phyloP scores from a whole-genome alignment of 1,140 invertebrate species.

The Drosophila burlai region DNA sequence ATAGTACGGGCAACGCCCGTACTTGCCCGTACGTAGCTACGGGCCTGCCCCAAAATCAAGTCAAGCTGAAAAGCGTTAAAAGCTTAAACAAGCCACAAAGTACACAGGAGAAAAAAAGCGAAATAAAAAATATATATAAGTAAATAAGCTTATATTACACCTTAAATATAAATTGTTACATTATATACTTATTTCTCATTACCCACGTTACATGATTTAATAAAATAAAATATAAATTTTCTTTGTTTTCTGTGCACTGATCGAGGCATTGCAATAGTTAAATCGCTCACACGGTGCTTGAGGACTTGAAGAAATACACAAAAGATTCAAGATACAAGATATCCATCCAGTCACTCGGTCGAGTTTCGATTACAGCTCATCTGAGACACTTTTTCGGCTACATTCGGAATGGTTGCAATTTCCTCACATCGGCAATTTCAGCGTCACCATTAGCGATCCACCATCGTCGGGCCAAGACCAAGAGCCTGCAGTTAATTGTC shows the following conservation, averaged over 20 bases:
- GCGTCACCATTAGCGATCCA: conserved; percentile 64
- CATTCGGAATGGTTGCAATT: conserved; percentile 64
- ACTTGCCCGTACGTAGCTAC: too few relatives aligned
- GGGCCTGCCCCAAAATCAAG: conserved; percentile 40
- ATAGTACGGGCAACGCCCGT: too few relatives aligned
- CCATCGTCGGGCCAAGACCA: conserved; percentile 10
- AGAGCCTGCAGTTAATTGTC: conserved; percentile 68
- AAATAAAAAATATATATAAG: too few relatives aligned
- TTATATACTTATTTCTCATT: too few relatives aligned
- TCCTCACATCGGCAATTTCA: conserved; percentile 67
- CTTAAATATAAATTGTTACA: too few relatives aligned
- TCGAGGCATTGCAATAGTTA: conserved; percentile 32
- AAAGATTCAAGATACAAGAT: conserved; percentile 47
- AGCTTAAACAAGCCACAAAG: conserved; percentile 70
- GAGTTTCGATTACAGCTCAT: conserved; percentile 57
- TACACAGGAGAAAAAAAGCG: conserved; percentile 2
- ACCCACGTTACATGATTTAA: too few relatives aligned
- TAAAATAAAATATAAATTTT: too few relatives aligned
- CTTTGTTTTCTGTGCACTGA: background rate
- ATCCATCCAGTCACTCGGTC: conserved; percentile 6
- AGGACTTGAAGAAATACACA: conserved; percentile 51
- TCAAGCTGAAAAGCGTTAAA: conserved; percentile 75
- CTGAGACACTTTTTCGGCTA: conserved; percentile 39
- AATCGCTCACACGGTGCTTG: conserved; percentile 68
- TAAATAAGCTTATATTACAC: background rate